These are phyloP conservation scores for Gonioctena quinquepunctata DNA, from an alignment of 1,140 invertebrate genomes.

Conservation along the genomic window DNA sequence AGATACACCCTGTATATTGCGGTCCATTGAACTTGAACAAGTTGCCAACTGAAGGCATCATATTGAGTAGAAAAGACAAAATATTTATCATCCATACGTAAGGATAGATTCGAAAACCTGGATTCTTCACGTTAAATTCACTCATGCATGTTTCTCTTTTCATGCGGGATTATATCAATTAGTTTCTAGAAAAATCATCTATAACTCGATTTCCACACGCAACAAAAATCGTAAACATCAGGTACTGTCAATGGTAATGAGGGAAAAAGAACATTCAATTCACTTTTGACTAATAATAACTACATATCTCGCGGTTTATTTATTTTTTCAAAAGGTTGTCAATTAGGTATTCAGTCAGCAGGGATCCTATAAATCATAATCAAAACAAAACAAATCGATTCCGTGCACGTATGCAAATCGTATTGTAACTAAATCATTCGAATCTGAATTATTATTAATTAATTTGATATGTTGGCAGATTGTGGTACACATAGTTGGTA, in stretches of 20 bases:
- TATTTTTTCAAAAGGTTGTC: slow-evolving; percentile 15
- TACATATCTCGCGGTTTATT: background rate
- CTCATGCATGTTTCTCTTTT: too few relatives aligned
- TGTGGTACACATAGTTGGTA: slow-evolving; percentile 6
- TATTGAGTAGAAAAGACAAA: too few relatives aligned
- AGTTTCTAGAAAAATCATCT: too few relatives aligned
- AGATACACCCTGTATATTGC: too few relatives aligned
- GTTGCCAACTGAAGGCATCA: too few relatives aligned
- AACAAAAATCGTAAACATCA: background rate
- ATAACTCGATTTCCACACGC: too few relatives aligned
- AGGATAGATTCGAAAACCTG: too few relatives aligned
- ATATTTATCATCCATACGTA: too few relatives aligned
- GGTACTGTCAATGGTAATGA: background rate
- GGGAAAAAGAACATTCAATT: background rate
- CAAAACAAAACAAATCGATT: slow-evolving; percentile 13
- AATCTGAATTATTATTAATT: slow-evolving; percentile 5
- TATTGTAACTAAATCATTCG: slow-evolving; percentile 3
- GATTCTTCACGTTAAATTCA: too few relatives aligned
- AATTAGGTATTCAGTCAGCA: slow-evolving; percentile 29
- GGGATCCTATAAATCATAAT: slow-evolving; percentile 31
- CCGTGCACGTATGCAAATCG: background rate
- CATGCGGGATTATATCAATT: too few relatives aligned
- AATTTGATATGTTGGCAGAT: slow-evolving; percentile 12
- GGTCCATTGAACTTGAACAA: too few relatives aligned
- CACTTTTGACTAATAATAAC: background rate